Conservation (phyloP, 2,888 invertebrate genomes). For the Sphaerophoria taeniata region DNA sequence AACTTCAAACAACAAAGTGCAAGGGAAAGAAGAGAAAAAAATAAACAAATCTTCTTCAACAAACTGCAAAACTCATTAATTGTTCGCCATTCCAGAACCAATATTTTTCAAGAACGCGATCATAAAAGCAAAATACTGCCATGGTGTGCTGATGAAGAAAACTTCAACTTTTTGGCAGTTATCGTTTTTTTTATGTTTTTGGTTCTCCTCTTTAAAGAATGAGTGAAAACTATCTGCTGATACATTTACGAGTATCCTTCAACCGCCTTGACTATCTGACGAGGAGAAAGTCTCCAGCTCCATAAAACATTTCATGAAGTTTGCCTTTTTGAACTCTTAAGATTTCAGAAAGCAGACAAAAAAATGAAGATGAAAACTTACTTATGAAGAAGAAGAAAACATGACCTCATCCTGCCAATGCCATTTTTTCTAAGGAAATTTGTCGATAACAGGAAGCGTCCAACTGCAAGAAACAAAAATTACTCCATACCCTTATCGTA, state of each 20-base stretch:
- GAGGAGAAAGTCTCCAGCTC: background rate
- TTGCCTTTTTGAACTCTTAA: conserved; percentile 55
- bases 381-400: background rate
- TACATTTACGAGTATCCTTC: background rate
- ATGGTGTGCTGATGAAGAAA: conserved; percentile 18
- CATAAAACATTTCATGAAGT: conserved; percentile 55
- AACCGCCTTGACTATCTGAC: too few species aligned
- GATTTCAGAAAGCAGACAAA: background rate
- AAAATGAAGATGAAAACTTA: background rate
- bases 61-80: conserved; percentile 67
- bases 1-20: background rate
- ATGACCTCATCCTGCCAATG: conserved; percentile 64
- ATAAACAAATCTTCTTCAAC: conserved; percentile 49
- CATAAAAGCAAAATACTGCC: conserved; percentile 31
- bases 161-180: conserved; percentile 55
- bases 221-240: conserved; percentile 8
- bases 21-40: background rate
- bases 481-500: background rate
- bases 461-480: conserved; percentile 68
- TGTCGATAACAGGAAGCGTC: conserved; percentile 74
- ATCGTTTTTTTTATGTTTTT: background rate
- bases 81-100: conserved; percentile 48
- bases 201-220: background rate
- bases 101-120: conserved; percentile 33
- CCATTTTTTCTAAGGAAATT: conserved; percentile 54